Percentiles rank a stretch among this genome's conserved stretches.
phyloP scores from a whole-genome alignment of 2,113 vertebrate species.

The Mesoclemmys tuberculata region DNA sequence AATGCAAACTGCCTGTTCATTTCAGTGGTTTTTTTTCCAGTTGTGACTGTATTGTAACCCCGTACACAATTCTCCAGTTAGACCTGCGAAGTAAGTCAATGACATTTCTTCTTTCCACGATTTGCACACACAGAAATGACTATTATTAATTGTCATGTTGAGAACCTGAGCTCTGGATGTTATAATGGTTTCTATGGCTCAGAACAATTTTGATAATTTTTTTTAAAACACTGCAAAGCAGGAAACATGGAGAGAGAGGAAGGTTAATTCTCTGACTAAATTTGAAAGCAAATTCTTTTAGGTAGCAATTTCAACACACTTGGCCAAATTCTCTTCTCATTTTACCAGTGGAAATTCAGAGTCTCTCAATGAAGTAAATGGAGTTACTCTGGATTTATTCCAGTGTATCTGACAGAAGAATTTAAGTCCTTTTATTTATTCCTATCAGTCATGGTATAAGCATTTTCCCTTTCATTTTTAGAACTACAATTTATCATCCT shows the following conservation, averaged over 20 bases:
- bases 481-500: not conserved
- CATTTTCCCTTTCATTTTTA: not conserved
- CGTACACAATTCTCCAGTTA: not conserved
- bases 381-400: not conserved
- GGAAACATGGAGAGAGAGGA: not conserved
- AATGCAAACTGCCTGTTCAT: slow-evolving; percentile 6
- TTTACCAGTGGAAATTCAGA: not conserved
- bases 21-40: not conserved
- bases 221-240: rapidly evolving
- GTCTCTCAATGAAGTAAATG: not conserved
- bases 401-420: not conserved
- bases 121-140: rapidly evolving
- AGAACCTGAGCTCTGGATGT: not conserved
- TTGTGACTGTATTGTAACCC: not conserved
- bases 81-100: not conserved
- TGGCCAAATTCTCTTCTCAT: not conserved
- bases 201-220: not conserved
- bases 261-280: not conserved
- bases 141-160: not conserved
- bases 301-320: not conserved
- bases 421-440: not conserved
- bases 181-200: not conserved
- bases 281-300: not conserved
- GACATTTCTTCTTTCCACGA: not conserved
- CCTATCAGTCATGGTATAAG: not conserved